phyloP scores from a whole-genome alignment of 2,113 vertebrate genomes.

The Cromileptes altivelis region DNA sequence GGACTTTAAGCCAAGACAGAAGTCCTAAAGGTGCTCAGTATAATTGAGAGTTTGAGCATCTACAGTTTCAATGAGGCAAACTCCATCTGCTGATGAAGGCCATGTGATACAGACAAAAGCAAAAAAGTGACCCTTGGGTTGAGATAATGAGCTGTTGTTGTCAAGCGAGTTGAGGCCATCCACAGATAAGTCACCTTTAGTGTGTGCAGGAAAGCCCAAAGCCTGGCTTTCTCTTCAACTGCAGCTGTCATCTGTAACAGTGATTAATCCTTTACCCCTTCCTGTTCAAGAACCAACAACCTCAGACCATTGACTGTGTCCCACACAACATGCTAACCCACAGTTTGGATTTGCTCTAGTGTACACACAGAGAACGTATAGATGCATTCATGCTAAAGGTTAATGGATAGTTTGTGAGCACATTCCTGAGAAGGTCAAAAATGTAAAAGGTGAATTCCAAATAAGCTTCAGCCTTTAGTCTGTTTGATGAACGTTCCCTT shows the following conservation, averaged over 20 bases:
- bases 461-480: constrained; percentile 17
- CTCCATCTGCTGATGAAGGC: background rate
- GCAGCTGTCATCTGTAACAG: constrained; percentile 6
- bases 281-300: constrained; percentile 28
- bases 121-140: background rate
- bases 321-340: constrained; percentile 1
- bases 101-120: no score
- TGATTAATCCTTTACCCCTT: constrained; percentile 42
- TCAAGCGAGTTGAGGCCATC: background rate
- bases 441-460: constrained; percentile 48
- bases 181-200: background rate
- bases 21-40: background rate
- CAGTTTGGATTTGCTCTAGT: constrained; percentile 4
- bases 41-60: background rate
- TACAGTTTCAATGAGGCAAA: background rate
- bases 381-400: constrained; percentile 45
- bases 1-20: background rate
- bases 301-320: background rate
- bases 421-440: constrained; percentile 66
- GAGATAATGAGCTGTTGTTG: no score
- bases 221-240: constrained; percentile 23
- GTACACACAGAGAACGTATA: constrained; percentile 26
- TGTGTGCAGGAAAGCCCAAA: constrained; percentile 8
- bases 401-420: constrained; percentile 53
- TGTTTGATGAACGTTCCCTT: constrained; percentile 41